Percentiles rank a stretch among this genome's conserved stretches.
Evolutionary conservation across 2,888 invertebrate species (phyloP).

Genomic region (Heliconius ismenius): DNA sequence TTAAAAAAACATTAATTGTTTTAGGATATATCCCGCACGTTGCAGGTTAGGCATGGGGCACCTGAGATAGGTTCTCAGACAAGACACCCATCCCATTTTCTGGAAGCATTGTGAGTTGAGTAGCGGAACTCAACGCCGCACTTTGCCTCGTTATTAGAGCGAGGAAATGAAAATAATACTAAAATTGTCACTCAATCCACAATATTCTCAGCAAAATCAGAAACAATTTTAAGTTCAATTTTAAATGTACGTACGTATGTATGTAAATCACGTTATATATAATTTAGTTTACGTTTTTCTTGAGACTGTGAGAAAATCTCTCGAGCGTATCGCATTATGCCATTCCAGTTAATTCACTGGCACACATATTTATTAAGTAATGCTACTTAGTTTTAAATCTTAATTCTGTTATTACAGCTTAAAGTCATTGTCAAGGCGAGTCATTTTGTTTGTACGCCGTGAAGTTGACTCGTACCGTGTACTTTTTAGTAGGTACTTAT

Average conservation of each 20-base stretch:
- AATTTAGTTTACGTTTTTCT: slow-evolving; percentile 38
- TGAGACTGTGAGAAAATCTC: slow-evolving; percentile 62
- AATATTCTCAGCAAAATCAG: slow-evolving; percentile 30
- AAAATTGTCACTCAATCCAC: slow-evolving; percentile 17
- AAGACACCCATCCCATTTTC: too few relatives aligned
- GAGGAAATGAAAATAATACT: neutral
- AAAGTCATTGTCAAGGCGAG: slow-evolving; percentile 49
- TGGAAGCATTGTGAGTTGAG: too few relatives aligned
- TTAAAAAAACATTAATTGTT: too few relatives aligned
- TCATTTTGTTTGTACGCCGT: slow-evolving; percentile 37
- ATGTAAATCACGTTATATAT: slow-evolving; percentile 20
- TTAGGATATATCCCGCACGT: too few relatives aligned
- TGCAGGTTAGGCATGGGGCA: too few relatives aligned
- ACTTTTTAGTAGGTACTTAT: neutral
- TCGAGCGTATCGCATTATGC: slow-evolving; percentile 54
- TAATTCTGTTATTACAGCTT: slow-evolving; percentile 37
- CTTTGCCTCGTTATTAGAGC: too few relatives aligned
- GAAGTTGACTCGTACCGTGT: slow-evolving; percentile 5
- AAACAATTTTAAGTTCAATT: slow-evolving; percentile 36
- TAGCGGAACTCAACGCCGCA: too few relatives aligned
- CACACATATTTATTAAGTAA: slow-evolving; percentile 47
- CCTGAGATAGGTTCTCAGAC: too few relatives aligned
- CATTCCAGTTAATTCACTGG: slow-evolving; percentile 45
- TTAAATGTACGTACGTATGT: slow-evolving; percentile 19
- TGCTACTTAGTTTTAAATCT: slow-evolving; percentile 41